A percentile compares a stretch with the other conserved stretches of the same genome.
Conservation (phyloP, 2,113 vertebrate species). For the Psilopogon haemacephalus region DNA sequence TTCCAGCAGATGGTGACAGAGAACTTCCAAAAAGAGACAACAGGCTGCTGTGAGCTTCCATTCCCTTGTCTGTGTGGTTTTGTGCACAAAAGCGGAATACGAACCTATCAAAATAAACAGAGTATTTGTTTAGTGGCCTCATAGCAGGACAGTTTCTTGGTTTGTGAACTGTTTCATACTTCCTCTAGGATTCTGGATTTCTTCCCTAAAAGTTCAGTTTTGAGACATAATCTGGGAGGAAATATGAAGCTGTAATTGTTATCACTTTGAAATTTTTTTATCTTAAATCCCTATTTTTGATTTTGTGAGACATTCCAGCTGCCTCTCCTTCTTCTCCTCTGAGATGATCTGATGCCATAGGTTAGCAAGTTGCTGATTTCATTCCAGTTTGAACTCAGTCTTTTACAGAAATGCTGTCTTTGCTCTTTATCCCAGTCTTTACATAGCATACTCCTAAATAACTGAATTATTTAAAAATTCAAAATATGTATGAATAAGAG, state of each 20-base stretch:
- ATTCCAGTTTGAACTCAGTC: background rate
- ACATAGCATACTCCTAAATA: background rate
- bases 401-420: background rate
- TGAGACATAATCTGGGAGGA: background rate
- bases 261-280: background rate
- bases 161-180: background rate
- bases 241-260: background rate
- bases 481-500: background rate
- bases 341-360: background rate
- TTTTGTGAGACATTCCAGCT: background rate
- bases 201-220: background rate
- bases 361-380: background rate
- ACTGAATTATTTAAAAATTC: background rate
- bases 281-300: rapidly evolving
- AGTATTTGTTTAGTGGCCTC: background rate
- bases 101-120: background rate
- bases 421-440: background rate
- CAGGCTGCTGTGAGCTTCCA: rapidly evolving
- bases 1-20: conserved; percentile 60
- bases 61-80: background rate
- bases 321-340: background rate
- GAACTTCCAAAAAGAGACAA: background rate
- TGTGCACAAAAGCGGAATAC: background rate
- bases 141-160: background rate
- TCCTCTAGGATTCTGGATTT: background rate